These are phyloP conservation scores for Calyptomena viridis DNA, from an alignment of 2,113 vertebrate genomes.

Conservation along the genomic window DNA sequence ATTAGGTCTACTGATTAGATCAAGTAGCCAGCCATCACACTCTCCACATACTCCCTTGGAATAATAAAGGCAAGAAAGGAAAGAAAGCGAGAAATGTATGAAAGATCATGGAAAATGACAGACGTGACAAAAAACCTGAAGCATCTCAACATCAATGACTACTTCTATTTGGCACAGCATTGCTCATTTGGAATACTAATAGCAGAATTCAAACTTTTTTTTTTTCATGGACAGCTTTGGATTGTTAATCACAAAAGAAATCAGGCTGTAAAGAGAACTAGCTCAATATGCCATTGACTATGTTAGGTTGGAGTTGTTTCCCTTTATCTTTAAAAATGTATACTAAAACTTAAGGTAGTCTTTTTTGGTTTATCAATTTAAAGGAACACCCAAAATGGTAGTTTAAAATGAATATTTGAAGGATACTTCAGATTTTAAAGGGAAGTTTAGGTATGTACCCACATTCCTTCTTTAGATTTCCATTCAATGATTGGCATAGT, in stretches of 20 bases:
- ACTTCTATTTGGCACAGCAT: neutral
- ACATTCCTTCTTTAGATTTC: neutral
- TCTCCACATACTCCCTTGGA: neutral
- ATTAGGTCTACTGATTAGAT: neutral
- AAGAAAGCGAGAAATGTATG: neutral
- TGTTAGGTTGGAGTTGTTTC: neutral
- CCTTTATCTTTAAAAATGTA: neutral
- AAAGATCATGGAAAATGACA: neutral
- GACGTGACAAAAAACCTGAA: neutral
- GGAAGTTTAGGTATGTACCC: rapidly evolving
- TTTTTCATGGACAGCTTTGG: neutral
- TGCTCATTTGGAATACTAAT: neutral
- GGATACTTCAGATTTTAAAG: neutral
- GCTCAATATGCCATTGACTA: neutral
- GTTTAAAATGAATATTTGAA: neutral
- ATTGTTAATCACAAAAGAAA: neutral
- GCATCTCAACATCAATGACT: neutral
- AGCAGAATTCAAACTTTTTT: neutral
- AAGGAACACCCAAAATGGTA: neutral
- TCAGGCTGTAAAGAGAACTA: neutral
- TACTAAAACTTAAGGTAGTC: neutral
- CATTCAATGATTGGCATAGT: neutral
- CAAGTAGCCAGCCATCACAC: neutral
- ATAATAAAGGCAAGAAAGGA: neutral
- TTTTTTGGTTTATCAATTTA: neutral